phyloP scores from a whole-genome alignment of 2,797 vertebrate species.

The Chelidonichthys spinosus region DNA sequence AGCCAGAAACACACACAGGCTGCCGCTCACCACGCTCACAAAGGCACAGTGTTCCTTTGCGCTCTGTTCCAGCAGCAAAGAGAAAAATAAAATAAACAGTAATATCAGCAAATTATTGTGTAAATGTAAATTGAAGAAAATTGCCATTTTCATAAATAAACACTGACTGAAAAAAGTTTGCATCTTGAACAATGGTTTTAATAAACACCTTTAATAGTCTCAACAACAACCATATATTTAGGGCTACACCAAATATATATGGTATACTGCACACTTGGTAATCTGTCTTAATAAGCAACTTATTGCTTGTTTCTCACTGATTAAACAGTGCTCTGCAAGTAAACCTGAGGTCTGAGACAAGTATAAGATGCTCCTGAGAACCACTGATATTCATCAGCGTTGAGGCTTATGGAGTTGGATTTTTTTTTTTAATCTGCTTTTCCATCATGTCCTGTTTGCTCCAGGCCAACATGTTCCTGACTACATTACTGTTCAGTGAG shows the following conservation, averaged over 20 bases:
- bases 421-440: slow-evolving; percentile 38
- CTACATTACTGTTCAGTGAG: slow-evolving; percentile 39
- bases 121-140: too few species aligned
- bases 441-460: slow-evolving; percentile 46
- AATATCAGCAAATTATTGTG: neutral
- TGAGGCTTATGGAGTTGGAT: slow-evolving; percentile 17
- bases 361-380: slow-evolving; percentile 12
- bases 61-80: slow-evolving; percentile 67
- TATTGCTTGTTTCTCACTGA: neutral
- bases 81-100: slow-evolving; percentile 37
- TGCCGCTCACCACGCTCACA: slow-evolving; percentile 85
- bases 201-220: neutral
- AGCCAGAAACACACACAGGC: slow-evolving; percentile 86
- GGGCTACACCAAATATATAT: neutral
- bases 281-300: neutral
- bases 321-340: neutral
- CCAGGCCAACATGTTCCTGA: slow-evolving; percentile 44
- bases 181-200: neutral
- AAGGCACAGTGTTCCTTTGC: slow-evolving; percentile 79
- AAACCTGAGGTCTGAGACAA: neutral
- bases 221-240: neutral
- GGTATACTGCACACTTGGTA: neutral
- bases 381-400: slow-evolving; percentile 9
- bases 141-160: too few species aligned
- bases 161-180: neutral